These are phyloP conservation scores for Drosophila neotestacea DNA, from an alignment of 2,888 invertebrate species.

Conservation along the genomic window DNA sequence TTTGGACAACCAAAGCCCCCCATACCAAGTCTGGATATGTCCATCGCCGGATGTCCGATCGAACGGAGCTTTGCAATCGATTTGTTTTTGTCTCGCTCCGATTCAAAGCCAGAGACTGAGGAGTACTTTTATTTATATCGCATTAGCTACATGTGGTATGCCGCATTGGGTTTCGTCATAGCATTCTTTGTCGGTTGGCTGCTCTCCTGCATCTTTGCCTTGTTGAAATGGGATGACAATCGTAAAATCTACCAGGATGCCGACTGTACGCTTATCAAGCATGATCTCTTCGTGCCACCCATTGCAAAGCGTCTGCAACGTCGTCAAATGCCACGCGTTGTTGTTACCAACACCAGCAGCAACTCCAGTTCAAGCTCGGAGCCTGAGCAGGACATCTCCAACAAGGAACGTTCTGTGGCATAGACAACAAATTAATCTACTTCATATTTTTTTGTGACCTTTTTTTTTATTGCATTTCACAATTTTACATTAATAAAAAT, in stretches of 20 bases:
- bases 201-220: constrained; percentile 85
- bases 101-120: constrained; percentile 4
- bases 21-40: constrained; percentile 87
- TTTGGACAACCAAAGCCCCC: constrained; percentile 92
- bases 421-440: background rate
- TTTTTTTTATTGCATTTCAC: constrained; percentile 16
- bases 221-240: constrained; percentile 82
- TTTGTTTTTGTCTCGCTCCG: constrained; percentile 31
- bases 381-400: background rate
- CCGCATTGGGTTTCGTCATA: constrained; percentile 86
- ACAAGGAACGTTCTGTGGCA: constrained; percentile 5
- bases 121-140: constrained; percentile 83
- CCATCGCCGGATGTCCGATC: constrained; percentile 87
- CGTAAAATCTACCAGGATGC: constrained; percentile 76
- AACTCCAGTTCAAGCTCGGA: constrained; percentile 1
- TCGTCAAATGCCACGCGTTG: constrained; percentile 78
- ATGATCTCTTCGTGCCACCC: constrained; percentile 87
- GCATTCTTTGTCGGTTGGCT: constrained; percentile 86
- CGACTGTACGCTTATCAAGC: constrained; percentile 85
- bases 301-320: constrained; percentile 86
- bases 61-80: constrained; percentile 51
- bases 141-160: constrained; percentile 91
- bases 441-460: background rate
- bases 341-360: constrained; percentile 79
- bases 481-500: constrained; percentile 6